Conservation (phyloP, 2,113 vertebrate genomes). For the Chitala chitala region DNA sequence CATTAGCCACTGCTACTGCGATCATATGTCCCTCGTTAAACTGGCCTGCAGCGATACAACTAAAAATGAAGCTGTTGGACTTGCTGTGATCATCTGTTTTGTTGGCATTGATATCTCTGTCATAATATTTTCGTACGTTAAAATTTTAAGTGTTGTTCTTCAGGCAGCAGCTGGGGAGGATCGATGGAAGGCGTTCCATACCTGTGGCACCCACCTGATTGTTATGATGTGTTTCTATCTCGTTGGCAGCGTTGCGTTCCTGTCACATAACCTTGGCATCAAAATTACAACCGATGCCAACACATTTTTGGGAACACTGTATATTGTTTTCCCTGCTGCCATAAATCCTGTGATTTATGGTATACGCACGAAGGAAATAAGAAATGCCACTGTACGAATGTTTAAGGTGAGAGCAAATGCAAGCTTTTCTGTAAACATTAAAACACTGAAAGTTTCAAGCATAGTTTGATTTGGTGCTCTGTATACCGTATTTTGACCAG, state of each 20-base stretch:
- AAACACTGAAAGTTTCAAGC: too few relatives aligned
- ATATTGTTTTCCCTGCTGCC: slow-evolving; percentile 63
- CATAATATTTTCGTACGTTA: slow-evolving; percentile 60
- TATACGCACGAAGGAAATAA: slow-evolving; percentile 64
- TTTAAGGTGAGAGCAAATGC: too few relatives aligned
- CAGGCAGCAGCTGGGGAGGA: slow-evolving; percentile 40
- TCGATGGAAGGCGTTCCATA: slow-evolving; percentile 64
- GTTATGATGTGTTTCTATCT: slow-evolving; percentile 65
- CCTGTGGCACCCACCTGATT: slow-evolving; percentile 66
- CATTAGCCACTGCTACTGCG: slow-evolving; percentile 64
- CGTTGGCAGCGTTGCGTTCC: slow-evolving; percentile 64
- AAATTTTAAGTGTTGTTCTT: slow-evolving; percentile 52
- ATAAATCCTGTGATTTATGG: slow-evolving; percentile 69
- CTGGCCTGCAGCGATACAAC: slow-evolving; percentile 52
- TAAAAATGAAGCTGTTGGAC: slow-evolving; percentile 39
- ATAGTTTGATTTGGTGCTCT: too few relatives aligned
- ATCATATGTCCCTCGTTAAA: slow-evolving; percentile 70
- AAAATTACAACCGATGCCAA: slow-evolving; percentile 55
- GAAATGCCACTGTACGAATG: slow-evolving; percentile 41
- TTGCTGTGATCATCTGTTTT: slow-evolving; percentile 60
- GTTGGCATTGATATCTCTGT: slow-evolving; percentile 61
- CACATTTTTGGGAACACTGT: slow-evolving; percentile 62
- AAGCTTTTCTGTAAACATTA: too few relatives aligned
- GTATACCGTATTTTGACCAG: too few relatives aligned
- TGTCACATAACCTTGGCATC: slow-evolving; percentile 53